Conservation (phyloP, 2,888 invertebrate species). For the Agrotis ipsilon region DNA sequence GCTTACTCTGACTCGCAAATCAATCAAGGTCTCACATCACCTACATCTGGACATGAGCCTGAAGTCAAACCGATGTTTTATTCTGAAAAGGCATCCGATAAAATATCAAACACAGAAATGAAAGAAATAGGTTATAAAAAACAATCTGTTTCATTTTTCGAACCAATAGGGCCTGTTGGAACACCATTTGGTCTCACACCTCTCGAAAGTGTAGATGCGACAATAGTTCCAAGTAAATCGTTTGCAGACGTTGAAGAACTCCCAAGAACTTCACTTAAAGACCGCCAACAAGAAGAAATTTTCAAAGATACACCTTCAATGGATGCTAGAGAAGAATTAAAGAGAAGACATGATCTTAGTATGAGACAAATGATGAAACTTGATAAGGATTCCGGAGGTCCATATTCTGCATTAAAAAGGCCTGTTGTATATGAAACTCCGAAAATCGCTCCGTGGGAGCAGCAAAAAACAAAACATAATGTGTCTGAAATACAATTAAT, state of each 20-base stretch:
- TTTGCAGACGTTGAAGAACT: not conserved
- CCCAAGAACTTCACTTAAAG: conserved; percentile 6
- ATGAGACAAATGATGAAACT: conserved; percentile 31
- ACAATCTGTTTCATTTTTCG: conserved; percentile 10
- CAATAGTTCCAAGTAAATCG: not conserved
- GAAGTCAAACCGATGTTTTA: conserved; percentile 32
- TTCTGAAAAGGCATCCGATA: conserved; percentile 22
- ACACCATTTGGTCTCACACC: not conserved
- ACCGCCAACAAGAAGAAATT: not conserved
- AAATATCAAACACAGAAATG: conserved; percentile 1
- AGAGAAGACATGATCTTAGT: conserved; percentile 32
- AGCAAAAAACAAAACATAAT: conserved; percentile 7
- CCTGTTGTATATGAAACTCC: conserved; percentile 24
- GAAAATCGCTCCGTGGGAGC: conserved; percentile 33
- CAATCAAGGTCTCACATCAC: conserved; percentile 19
- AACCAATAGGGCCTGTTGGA: not conserved
- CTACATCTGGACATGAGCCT: conserved; percentile 8
- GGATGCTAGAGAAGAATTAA: conserved; percentile 29
- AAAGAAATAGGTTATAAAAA: not conserved
- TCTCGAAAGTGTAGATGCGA: not conserved
- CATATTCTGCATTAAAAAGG: conserved; percentile 1
- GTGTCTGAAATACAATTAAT: conserved; percentile 17
- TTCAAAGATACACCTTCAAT: conserved; percentile 12
- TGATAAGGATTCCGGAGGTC: conserved; percentile 7
- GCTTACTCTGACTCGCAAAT: conserved; percentile 54